Evolutionary conservation across 1,140 invertebrate species (phyloP), one percentile per base, ranked within the genome.

Genomic region (Lepidurus couesii): DNA sequence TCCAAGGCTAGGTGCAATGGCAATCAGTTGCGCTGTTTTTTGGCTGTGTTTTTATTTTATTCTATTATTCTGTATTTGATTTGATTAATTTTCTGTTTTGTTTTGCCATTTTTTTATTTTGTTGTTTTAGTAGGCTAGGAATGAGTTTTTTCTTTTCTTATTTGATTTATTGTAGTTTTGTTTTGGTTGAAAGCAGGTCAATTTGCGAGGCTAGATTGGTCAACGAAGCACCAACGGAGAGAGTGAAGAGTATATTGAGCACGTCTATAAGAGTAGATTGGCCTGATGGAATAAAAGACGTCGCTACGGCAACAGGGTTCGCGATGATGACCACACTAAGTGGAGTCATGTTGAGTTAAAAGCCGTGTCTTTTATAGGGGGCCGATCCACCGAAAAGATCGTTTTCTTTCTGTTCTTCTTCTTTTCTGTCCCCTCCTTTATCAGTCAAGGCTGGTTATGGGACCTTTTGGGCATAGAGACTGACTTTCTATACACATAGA

Each of bases 291-390:
- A n/a, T 34, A 34, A 9, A 65, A 65, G 53, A 65, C 13, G 53
- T 65, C 6, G 13, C 53, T 16, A 65, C 21, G 13, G 53, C 53
- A 65, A 65, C 53, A 34, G 53, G 8, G 53, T 21, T 65, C 53
- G n/a, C 13, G 53, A 65, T 65, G 53, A 65, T 65, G 53, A 65
- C 53, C 53, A 65, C 21, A 65, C 53, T n/a, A 65, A 65, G 53
- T 65, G 53, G n/a, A 65, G 53, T 65, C 53, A 65, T 65, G 53
- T 21, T 7, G 53, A 65, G 53, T 65, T 65, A 65, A 65, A 65
- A 65, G 53, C 53, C 53, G 6, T 65, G 53, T 65, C 53, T 65
- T 65, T 21, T 65, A 65, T 34, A 34, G 34, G 34, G 34, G 53
- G 53, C n/a, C 53, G 53, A 34, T 34, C 34, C 34, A 34, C 3